Conservation (phyloP, 2,888 invertebrate genomes). For the Aphrophora alni region DNA sequence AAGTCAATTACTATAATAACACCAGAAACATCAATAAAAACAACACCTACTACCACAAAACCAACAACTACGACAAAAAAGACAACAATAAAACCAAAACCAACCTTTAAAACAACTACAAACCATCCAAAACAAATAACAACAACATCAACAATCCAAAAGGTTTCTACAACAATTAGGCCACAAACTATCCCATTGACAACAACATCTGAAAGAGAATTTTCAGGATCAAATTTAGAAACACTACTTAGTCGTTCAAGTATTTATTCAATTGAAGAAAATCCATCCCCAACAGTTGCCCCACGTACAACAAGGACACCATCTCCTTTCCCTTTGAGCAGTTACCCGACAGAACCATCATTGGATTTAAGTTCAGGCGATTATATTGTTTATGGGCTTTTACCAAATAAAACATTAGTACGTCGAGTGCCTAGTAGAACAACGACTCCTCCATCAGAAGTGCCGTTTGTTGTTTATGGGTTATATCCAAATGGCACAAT, state of each 20-base stretch:
- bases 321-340: background rate
- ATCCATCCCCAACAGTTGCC: background rate
- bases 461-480: constrained; percentile 77
- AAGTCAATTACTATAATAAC: constrained; percentile 50
- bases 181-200: constrained; percentile 43
- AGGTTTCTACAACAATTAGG: constrained; percentile 44
- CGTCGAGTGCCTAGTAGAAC: constrained; percentile 74
- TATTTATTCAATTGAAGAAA: constrained; percentile 6
- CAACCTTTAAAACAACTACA: constrained; percentile 31
- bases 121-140: too few species aligned
- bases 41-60: constrained; percentile 56
- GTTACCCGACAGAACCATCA: constrained; percentile 10
- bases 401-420: constrained; percentile 80
- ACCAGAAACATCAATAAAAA: constrained; percentile 58
- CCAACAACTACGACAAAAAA: constrained; percentile 25
- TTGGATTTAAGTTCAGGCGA: constrained; percentile 27
- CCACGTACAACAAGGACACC: constrained; percentile 10
- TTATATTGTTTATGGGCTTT: constrained; percentile 76
- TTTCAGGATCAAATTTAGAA: constrained; percentile 30
- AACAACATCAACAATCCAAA: constrained; percentile 40
- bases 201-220: constrained; percentile 25
- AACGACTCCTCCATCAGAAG: constrained; percentile 68
- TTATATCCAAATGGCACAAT: constrained; percentile 79
- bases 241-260: constrained; percentile 38
- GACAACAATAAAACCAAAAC: constrained; percentile 27